phyloP scores from a whole-genome alignment of 2,113 vertebrate species.

The Macrotis lagotis region DNA sequence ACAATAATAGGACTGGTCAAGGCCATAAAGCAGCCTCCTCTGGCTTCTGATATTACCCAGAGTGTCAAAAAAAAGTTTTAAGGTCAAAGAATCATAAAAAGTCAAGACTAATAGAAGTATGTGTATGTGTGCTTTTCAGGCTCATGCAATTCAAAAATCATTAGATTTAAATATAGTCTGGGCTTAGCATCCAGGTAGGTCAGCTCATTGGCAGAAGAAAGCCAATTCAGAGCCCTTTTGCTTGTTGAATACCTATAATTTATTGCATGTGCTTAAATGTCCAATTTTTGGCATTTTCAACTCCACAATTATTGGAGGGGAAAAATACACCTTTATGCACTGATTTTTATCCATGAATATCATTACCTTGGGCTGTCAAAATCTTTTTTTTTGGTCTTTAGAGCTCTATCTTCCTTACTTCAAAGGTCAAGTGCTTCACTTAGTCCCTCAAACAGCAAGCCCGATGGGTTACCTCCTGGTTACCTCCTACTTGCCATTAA shows the following conservation, averaged over 20 bases:
- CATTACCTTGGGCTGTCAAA: conserved; percentile 37
- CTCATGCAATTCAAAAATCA: conserved; percentile 51
- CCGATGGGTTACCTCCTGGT: neutral
- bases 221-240: conserved; percentile 26
- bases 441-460: neutral
- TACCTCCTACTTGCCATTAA: neutral
- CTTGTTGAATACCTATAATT: conserved; percentile 67
- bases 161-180: conserved; percentile 61
- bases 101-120: conserved; percentile 46
- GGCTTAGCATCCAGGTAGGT: conserved; percentile 32
- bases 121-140: conserved; percentile 20
- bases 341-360: conserved; percentile 35
- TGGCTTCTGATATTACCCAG: conserved; percentile 48
- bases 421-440: conserved; percentile 59
- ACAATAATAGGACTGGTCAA: neutral
- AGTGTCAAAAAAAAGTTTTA: conserved; percentile 46
- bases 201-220: conserved; percentile 16
- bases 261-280: conserved; percentile 51
- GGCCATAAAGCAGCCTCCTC: conserved; percentile 4
- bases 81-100: conserved; percentile 60
- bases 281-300: conserved; percentile 48
- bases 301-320: conserved; percentile 51
- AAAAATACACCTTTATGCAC: conserved; percentile 47
- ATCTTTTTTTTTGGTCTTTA: conserved; percentile 35
- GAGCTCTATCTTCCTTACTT: conserved; percentile 43